Conservation (phyloP, 37 sponge, comb jelly and placozoan genomes). For the Aplysina aerophoba region DNA sequence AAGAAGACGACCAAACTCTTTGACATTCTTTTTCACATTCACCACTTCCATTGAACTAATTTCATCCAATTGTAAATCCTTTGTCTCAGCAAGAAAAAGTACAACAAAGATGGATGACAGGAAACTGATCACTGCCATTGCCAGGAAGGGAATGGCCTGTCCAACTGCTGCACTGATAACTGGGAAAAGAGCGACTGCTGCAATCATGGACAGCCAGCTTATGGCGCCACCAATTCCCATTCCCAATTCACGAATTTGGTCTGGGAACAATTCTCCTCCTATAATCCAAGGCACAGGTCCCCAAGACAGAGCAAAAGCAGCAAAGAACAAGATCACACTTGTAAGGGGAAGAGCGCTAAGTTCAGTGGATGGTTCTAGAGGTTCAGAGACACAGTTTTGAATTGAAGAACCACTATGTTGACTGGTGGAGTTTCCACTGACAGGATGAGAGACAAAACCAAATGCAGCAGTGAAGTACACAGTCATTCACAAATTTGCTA, state of each 20-base stretch:
- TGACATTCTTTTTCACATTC: background rate
- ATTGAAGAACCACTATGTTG: background rate
- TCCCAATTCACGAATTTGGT: conserved; percentile 30
- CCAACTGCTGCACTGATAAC: background rate
- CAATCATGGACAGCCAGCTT: conserved; percentile 4
- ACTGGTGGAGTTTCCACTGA: too few species aligned
- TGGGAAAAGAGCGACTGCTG: conserved; percentile 16
- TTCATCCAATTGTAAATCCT: conserved; percentile 56
- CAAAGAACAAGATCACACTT: conserved; percentile 29
- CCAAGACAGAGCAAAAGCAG: conserved; percentile 56
- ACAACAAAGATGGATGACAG: conserved; percentile 48
- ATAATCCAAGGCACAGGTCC: conserved; percentile 66
- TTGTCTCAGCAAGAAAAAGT: conserved; percentile 73
- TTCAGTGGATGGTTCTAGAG: background rate
- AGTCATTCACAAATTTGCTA: conserved; percentile 49
- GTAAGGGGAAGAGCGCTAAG: conserved; percentile 37
- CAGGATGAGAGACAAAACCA: background rate
- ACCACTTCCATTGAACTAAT: conserved; percentile 25
- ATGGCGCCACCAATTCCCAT: conserved; percentile 35
- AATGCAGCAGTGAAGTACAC: conserved; percentile 28
- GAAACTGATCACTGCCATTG: conserved; percentile 23
- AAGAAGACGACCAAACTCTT: conserved; percentile 9
- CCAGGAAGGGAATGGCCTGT: conserved; percentile 27
- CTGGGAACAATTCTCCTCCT: conserved; percentile 48
- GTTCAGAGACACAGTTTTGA: background rate